Evolutionary conservation across 2,113 vertebrate species (phyloP).

Genomic region (Sialia sialis): DNA sequence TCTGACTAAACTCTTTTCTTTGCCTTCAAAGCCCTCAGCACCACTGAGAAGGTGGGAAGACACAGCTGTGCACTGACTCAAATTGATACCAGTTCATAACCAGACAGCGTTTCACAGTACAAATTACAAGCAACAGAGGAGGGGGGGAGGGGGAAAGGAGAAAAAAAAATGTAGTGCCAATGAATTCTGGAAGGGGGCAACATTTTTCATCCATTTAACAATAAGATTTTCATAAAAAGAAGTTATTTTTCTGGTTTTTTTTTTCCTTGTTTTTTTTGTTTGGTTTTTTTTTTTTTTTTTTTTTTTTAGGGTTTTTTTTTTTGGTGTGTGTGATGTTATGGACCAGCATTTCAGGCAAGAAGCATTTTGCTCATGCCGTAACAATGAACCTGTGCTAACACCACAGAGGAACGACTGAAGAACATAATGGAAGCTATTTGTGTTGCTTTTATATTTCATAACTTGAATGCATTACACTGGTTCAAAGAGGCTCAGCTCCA

Average conservation of each 20-base stretch:
- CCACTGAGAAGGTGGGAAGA: constrained; percentile 42
- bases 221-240: constrained; percentile 41
- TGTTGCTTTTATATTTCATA: neutral
- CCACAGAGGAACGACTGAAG: neutral
- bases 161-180: constrained; percentile 35
- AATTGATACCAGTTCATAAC: constrained; percentile 41
- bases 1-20: constrained; percentile 63
- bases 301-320: neutral
- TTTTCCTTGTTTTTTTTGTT: neutral
- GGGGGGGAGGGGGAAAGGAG: fast-evolving
- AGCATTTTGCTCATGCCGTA: neutral
- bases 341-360: neutral
- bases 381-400: neutral
- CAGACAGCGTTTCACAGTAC: constrained; percentile 47
- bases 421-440: neutral
- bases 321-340: neutral
- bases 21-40: constrained; percentile 63
- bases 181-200: constrained; percentile 61
- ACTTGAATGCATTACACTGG: neutral
- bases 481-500: neutral
- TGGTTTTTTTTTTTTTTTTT: too few relatives aligned
- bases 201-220: constrained; percentile 55
- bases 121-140: constrained; percentile 9
- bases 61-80: constrained; percentile 30
- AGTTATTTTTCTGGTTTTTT: neutral